These are phyloP conservation scores for Hartigia nigra DNA, from an alignment of 2,888 invertebrate species.

Conservation along the genomic window DNA sequence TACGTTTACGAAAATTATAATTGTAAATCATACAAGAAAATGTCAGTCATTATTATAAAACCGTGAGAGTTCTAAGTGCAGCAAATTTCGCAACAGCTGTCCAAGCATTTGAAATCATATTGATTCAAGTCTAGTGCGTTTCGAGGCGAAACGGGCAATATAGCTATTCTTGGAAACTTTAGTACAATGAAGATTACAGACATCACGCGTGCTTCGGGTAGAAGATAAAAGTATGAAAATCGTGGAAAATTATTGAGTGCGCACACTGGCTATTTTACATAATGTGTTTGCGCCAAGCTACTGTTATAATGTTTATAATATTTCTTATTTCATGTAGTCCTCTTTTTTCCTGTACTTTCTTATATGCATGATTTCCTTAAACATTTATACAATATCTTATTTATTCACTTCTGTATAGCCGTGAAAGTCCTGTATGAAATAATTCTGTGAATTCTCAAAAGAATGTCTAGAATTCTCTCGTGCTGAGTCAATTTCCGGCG, in stretches of 20 bases:
- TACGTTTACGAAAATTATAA: background rate
- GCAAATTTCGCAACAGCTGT: background rate
- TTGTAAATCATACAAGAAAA: background rate
- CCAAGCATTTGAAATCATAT: background rate
- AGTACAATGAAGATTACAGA: constrained; percentile 6
- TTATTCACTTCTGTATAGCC: background rate
- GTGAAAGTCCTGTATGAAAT: background rate
- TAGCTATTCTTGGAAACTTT: background rate
- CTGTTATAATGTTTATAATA: constrained; percentile 27
- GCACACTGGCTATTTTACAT: constrained; percentile 34
- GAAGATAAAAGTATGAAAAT: constrained; percentile 27
- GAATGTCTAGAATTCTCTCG: background rate
- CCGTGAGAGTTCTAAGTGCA: background rate
- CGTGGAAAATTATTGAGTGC: constrained; percentile 39
- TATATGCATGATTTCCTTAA: background rate
- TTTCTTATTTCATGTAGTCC: background rate
- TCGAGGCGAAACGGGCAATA: background rate
- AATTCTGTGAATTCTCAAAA: background rate
- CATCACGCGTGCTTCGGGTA: background rate
- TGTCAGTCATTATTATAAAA: background rate
- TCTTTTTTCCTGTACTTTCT: background rate
- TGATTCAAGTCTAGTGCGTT: background rate
- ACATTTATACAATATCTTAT: background rate
- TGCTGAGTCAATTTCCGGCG: background rate
- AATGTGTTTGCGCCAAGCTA: constrained; percentile 40